A percentile compares a stretch with the other conserved stretches of the same genome.
These are phyloP conservation scores for Trachelus iudaicus DNA, from an alignment of 2,888 invertebrate species.

Conservation along the genomic window DNA sequence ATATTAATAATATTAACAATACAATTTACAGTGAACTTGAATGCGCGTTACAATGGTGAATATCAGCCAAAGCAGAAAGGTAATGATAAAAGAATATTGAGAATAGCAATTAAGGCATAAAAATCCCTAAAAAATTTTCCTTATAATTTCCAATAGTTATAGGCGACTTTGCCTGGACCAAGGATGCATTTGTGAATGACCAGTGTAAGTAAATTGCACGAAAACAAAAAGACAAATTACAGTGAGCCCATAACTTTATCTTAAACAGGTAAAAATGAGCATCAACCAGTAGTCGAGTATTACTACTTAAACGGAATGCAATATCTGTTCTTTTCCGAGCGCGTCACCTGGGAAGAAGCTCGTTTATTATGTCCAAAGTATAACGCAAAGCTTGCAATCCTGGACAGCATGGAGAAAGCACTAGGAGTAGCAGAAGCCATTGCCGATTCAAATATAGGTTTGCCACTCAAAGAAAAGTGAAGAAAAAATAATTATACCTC, in stretches of 20 bases:
- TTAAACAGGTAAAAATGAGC: slow-evolving; percentile 27
- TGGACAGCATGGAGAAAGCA: slow-evolving; percentile 67
- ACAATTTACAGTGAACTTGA: too few relatives aligned
- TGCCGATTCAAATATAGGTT: slow-evolving; percentile 68
- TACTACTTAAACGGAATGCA: slow-evolving; percentile 65
- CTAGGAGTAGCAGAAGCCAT: slow-evolving; percentile 67
- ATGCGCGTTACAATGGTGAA: too few relatives aligned
- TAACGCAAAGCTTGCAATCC: slow-evolving; percentile 56
- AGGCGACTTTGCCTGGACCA: slow-evolving; percentile 15
- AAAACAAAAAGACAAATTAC: background rate
- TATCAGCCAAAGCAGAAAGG: too few relatives aligned
- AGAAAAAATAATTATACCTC: background rate
- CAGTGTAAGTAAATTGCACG: slow-evolving; percentile 22
- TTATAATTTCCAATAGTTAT: too few relatives aligned
- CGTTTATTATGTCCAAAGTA: slow-evolving; percentile 58
- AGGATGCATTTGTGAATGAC: slow-evolving; percentile 20
- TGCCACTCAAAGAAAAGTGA: too few relatives aligned
- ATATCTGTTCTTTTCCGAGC: slow-evolving; percentile 67
- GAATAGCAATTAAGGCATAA: too few relatives aligned
- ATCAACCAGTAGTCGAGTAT: slow-evolving; percentile 41
- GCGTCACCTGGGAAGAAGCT: slow-evolving; percentile 68
- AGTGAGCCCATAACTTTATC: background rate
- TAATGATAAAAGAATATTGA: too few relatives aligned
- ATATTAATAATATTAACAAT: too few relatives aligned
- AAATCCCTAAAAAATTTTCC: too few relatives aligned